Percentiles rank a stretch among this genome's conserved stretches.
Evolutionary conservation across 35 echinoderm and acorn worm genomes (phyloP).

Genomic region (Ophiothrix spiculata): DNA sequence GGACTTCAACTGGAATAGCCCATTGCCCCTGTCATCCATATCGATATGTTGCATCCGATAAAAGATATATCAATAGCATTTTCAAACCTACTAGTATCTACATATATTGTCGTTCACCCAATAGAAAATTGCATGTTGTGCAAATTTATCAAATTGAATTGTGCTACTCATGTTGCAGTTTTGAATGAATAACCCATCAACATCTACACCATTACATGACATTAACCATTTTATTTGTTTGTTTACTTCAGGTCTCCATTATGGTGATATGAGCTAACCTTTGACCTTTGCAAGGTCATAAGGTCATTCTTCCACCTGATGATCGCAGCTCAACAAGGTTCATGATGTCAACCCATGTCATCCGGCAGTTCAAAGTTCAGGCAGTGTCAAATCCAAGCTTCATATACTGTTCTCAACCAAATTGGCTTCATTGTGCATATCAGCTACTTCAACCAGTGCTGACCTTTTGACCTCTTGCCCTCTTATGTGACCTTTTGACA

Average conservation of each 20-base stretch:
- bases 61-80: background rate
- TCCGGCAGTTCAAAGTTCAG: background rate
- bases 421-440: background rate
- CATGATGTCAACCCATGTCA: background rate
- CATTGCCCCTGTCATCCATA: background rate
- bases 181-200: background rate
- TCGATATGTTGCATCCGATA: background rate
- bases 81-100: background rate
- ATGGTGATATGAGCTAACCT: conserved; percentile 4
- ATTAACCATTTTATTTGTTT: conserved; percentile 3
- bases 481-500: no score
- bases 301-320: background rate
- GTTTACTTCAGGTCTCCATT: background rate
- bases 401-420: background rate
- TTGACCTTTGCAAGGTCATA: background rate
- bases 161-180: background rate
- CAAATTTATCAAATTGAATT: background rate
- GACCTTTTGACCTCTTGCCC: background rate
- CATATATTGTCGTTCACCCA: background rate
- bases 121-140: background rate
- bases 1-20: no score
- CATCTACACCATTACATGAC: background rate
- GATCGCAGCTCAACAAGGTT: background rate
- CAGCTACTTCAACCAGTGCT: background rate
- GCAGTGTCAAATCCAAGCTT: background rate